These are phyloP conservation scores for Smithornis capensis DNA, from an alignment of 2,113 vertebrate species.

Conservation along the genomic window DNA sequence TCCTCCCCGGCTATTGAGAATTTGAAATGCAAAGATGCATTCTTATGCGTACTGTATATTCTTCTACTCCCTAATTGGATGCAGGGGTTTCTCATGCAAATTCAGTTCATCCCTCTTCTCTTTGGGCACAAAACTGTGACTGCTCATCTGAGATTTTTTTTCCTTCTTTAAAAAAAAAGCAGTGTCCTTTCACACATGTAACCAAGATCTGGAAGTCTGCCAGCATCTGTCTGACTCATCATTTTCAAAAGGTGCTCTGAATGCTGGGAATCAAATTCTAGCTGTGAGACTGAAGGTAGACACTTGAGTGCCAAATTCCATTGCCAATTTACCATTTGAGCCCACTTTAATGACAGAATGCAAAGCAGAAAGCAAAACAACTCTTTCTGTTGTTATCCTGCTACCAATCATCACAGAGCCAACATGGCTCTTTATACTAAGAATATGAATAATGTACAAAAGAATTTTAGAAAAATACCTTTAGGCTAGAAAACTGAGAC, in stretches of 20 bases:
- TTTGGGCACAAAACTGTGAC: not conserved
- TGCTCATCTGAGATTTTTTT: not conserved
- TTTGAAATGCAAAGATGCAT: not conserved
- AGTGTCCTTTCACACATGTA: conserved; percentile 18
- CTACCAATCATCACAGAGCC: conserved; percentile 23
- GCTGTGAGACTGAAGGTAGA: conserved; percentile 42
- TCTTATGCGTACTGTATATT: not conserved
- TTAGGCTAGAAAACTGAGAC: conserved; percentile 64
- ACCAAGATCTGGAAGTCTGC: conserved; percentile 19
- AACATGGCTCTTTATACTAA: conserved; percentile 38
- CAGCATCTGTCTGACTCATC: conserved; percentile 31
- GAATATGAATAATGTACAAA: conserved; percentile 71
- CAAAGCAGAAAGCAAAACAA: conserved; percentile 41
- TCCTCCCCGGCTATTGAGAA: not conserved
- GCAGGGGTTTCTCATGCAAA: conserved; percentile 23
- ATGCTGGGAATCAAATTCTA: conserved; percentile 44
- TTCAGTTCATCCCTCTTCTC: not conserved
- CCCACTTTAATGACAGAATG: conserved; percentile 25
- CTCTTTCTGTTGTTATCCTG: conserved; percentile 5
- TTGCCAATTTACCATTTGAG: not conserved
- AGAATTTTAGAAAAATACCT: conserved; percentile 65
- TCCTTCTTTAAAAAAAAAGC: not conserved
- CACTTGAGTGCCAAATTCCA: conserved; percentile 33
- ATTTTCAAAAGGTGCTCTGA: conserved; percentile 47
- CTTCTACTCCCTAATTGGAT: not conserved